Conservation (phyloP, 2,888 invertebrate genomes). For the Dynastes grantii region DNA sequence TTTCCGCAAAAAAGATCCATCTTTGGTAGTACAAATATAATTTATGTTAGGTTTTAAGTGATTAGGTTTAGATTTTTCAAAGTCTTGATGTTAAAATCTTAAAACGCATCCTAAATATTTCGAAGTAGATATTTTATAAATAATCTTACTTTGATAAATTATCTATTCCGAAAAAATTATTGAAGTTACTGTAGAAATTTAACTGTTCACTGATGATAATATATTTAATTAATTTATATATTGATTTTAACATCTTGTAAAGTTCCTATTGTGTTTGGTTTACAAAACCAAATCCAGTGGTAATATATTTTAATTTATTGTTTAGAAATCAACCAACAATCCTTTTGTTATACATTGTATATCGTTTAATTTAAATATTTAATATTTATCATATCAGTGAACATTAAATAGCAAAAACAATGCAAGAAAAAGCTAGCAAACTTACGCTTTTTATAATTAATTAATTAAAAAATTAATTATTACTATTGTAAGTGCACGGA, state of each 20-base stretch:
- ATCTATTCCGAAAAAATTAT: background rate
- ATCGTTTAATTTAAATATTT: background rate
- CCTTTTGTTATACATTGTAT: background rate
- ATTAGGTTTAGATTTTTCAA: constrained; percentile 19
- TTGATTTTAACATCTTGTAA: constrained; percentile 5
- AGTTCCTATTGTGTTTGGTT: constrained; percentile 44
- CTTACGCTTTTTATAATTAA: constrained; percentile 39
- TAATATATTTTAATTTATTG: constrained; percentile 38
- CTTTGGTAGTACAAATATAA: constrained; percentile 45
- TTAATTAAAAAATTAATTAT: constrained; percentile 15
- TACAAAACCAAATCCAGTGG: constrained; percentile 39
- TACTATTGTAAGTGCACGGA: constrained; percentile 19
- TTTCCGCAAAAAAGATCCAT: constrained; percentile 2
- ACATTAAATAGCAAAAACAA: constrained; percentile 30
- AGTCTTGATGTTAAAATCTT: constrained; percentile 11
- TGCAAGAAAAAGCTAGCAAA: background rate
- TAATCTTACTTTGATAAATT: background rate
- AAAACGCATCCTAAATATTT: background rate
- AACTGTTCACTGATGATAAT: constrained; percentile 34
- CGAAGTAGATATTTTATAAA: background rate
- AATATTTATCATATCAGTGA: constrained; percentile 31
- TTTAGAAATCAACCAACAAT: background rate
- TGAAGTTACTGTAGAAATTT: background rate
- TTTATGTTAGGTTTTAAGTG: constrained; percentile 33
- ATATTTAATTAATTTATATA: constrained; percentile 22